Conservation (phyloP, 2,888 invertebrate genomes). For the Aporophyla nigra region DNA sequence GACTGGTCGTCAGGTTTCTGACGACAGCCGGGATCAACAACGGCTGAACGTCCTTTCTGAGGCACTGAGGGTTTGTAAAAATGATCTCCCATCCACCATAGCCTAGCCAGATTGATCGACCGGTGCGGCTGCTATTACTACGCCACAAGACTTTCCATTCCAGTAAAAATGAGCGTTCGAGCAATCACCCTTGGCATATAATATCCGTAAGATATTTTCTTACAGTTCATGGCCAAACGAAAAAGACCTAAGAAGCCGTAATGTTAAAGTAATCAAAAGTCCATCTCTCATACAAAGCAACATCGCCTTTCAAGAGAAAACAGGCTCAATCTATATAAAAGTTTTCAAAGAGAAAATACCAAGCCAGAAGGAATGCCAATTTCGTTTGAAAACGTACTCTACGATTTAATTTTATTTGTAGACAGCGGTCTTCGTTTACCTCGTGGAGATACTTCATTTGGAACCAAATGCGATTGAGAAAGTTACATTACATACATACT, state of each 20-base stretch:
- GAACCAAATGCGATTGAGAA: slow-evolving; percentile 48
- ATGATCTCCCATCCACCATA: too few relatives aligned
- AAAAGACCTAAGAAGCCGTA: slow-evolving; percentile 24
- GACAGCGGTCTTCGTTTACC: slow-evolving; percentile 59
- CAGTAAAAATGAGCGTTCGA: too few relatives aligned
- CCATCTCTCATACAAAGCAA: slow-evolving; percentile 63
- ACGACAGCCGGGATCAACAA: too few relatives aligned
- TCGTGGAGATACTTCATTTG: slow-evolving; percentile 57
- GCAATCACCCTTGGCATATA: background rate
- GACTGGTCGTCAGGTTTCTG: too few relatives aligned
- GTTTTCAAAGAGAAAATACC: slow-evolving; percentile 73
- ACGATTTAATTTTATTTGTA: slow-evolving; percentile 72
- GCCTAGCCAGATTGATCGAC: too few relatives aligned
- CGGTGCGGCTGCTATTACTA: too few relatives aligned
- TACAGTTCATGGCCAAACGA: background rate
- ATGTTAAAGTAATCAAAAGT: slow-evolving; percentile 65
- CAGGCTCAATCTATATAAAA: slow-evolving; percentile 72
- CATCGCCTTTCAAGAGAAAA: slow-evolving; percentile 62
- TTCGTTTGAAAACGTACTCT: slow-evolving; percentile 71
- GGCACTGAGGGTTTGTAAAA: too few relatives aligned
- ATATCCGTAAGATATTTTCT: background rate
- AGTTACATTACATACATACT: slow-evolving; percentile 29
- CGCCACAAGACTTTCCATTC: too few relatives aligned
- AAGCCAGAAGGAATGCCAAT: slow-evolving; percentile 75
- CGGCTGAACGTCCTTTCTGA: too few relatives aligned